Percentiles rank a stretch among this genome's conserved stretches.
phyloP scores from a whole-genome alignment of 1,140 invertebrate species.

The Drosophila azteca region DNA sequence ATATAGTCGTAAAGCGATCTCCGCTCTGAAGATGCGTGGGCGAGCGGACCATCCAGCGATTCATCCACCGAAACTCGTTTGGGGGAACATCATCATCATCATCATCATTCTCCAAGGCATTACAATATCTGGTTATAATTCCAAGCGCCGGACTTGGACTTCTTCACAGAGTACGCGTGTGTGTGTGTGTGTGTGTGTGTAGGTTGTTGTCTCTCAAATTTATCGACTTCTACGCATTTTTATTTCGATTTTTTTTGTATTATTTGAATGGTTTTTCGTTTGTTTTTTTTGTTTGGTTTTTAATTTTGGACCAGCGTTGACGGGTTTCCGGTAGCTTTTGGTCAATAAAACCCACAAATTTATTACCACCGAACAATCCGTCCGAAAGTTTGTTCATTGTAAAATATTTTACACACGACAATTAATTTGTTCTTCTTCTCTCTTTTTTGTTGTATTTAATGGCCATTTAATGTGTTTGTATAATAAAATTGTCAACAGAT shows the following conservation, averaged over 20 bases:
- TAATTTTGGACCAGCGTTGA: conserved; percentile 51
- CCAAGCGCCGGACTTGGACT: conserved; percentile 28
- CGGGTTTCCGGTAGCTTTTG: conserved; percentile 69
- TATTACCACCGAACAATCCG: conserved; percentile 54
- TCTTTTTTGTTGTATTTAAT: conserved; percentile 54
- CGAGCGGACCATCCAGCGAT: not conserved
- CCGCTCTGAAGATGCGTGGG: conserved; percentile 34
- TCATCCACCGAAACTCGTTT: conserved; percentile 43
- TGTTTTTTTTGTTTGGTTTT: conserved; percentile 25
- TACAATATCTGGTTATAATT: conserved; percentile 11
- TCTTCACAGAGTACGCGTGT: too few species aligned
- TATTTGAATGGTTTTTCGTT: too few species aligned
- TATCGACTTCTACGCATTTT: conserved; percentile 70
- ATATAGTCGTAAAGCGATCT: conserved; percentile 13
- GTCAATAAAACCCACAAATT: conserved; percentile 72
- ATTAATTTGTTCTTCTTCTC: conserved; percentile 74
- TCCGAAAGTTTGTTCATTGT: conserved; percentile 45
- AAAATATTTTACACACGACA: conserved; percentile 64
- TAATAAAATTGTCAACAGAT: conserved; percentile 66
- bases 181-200: conserved; percentile 20
- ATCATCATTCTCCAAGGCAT: conserved; percentile 7
- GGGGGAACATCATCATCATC: conserved; percentile 14
- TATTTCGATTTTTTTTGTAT: conserved; percentile 21
- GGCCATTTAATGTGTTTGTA: conserved; percentile 59
- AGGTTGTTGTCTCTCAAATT: conserved; percentile 69